These are phyloP conservation scores for Platypus cylindrus DNA, from an alignment of 2,888 invertebrate species.

Conservation along the genomic window DNA sequence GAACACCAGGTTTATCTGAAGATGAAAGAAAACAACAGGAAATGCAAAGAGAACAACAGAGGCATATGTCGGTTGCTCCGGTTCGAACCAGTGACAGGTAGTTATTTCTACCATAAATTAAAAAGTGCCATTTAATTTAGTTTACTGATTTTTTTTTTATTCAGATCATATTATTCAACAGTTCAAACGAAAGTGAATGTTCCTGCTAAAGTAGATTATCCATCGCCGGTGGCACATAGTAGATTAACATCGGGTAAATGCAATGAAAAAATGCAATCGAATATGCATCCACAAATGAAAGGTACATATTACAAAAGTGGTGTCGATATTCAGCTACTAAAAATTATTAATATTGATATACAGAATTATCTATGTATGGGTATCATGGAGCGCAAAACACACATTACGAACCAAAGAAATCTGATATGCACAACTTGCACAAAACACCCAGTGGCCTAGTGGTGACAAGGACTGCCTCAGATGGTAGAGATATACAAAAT, in stretches of 20 bases:
- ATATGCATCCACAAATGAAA: conserved; percentile 14
- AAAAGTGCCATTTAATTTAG: neutral
- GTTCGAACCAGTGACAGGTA: neutral
- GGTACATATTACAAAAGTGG: conserved; percentile 4
- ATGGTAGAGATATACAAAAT: conserved; percentile 39
- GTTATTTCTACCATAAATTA: no score
- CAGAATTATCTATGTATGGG: conserved; percentile 55
- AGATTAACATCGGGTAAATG: conserved; percentile 27
- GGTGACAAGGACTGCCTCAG: conserved; percentile 30
- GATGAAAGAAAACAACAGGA: conserved; percentile 32
- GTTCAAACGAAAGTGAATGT: conserved; percentile 29
- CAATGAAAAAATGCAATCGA: conserved; percentile 20
- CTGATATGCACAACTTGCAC: conserved; percentile 35
- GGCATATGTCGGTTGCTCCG: conserved; percentile 23
- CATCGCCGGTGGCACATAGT: conserved; percentile 38
- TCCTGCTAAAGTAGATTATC: conserved; percentile 36
- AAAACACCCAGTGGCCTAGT: conserved; percentile 22
- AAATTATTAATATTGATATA: neutral
- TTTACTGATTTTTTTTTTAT: no score
- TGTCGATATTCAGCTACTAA: neutral
- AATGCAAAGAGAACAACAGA: conserved; percentile 30
- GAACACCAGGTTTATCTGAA: conserved; percentile 26
- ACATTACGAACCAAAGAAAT: conserved; percentile 45
- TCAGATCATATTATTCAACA: conserved; percentile 11
- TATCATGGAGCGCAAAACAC: conserved; percentile 41